Base-by-base conservation (phyloP, 2,113 vertebrate species). In the Apeltes quadracus region DNA sequence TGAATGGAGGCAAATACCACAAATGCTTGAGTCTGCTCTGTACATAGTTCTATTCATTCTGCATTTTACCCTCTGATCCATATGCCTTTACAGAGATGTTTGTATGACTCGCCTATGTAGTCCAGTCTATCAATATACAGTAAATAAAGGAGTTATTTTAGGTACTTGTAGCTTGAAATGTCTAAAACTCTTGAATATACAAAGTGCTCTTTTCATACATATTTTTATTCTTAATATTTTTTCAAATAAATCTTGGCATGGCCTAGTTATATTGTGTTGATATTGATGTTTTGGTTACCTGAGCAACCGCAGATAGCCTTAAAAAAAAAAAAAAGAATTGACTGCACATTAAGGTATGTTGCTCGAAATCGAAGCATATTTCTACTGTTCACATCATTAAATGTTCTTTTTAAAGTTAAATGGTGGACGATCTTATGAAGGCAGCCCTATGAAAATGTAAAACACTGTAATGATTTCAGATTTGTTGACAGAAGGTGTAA, bases 191-290 rank as follows among this genome's bases (percentile, higher is more conserved):
- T 34, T 53, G 46, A 70, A 55, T 72, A 46, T 83, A 76, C 9
- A 70, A 51, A 75, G 59, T 46, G 7, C 62, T 46, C 39, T 72
- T 70, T 71, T 18, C 7, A 14, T 9, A 38, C n/a, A 76, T 72
- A 79, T 84, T 64, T 87, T 67, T 61, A 65, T 61, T 69, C 22
- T 84, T 76, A 79, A 76, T 74, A 89, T 87, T 88, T 87, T 88
- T 65, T 72, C 25, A 84, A 87, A 89, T 86, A 87, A 86, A 86
- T 53, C 14, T 23, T 2, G 2, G 69, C 61, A 65, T 9, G 29
- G 29, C 29, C 29, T 29, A 29, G 29, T 44, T 6, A 46, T 18
- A 46, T 20, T 43, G 39, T 13, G 43, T 44, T 15, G 16, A 13
- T 10, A 39, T 20, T 46, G 46, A 50, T 50, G 46, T 18, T n/a